Evolutionary conservation across 2,113 vertebrate genomes (phyloP).

Genomic region (Eurystomus gularis): DNA sequence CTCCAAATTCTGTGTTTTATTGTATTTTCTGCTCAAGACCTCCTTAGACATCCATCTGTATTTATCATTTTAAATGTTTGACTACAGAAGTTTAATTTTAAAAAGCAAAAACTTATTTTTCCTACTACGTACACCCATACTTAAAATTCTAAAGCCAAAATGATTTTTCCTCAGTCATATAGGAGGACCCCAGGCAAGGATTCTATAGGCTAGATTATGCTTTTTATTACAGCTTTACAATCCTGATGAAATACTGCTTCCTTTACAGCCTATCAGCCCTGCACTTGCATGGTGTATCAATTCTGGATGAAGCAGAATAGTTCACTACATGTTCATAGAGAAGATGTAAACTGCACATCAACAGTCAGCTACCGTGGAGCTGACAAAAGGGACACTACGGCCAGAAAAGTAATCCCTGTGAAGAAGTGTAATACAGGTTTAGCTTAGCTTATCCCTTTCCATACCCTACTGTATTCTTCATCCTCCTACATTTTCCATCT

Average conservation of each 20-base stretch:
- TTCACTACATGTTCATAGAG: accelerated
- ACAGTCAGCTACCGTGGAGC: neutral
- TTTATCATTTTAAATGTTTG: neutral
- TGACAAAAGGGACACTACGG: neutral
- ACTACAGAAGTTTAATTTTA: neutral
- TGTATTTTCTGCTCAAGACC: neutral
- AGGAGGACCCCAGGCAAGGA: neutral
- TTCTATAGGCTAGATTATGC: neutral
- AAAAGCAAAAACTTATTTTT: neutral
- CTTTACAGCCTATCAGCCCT: neutral
- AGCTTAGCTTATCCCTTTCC: neutral
- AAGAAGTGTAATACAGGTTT: neutral
- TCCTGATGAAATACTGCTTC: neutral
- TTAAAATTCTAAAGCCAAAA: neutral
- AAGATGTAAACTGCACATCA: neutral
- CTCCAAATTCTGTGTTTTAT: neutral
- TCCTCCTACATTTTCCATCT: neutral
- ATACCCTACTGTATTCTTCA: neutral
- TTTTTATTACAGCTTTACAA: neutral
- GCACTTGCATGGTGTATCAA: neutral
- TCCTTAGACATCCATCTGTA: neutral
- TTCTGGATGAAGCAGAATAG: neutral
- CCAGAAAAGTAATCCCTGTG: neutral
- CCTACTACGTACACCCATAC: neutral
- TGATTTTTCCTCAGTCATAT: neutral